Evolutionary conservation across 2,113 vertebrate genomes (phyloP).

Genomic region (Sapajus apella): DNA sequence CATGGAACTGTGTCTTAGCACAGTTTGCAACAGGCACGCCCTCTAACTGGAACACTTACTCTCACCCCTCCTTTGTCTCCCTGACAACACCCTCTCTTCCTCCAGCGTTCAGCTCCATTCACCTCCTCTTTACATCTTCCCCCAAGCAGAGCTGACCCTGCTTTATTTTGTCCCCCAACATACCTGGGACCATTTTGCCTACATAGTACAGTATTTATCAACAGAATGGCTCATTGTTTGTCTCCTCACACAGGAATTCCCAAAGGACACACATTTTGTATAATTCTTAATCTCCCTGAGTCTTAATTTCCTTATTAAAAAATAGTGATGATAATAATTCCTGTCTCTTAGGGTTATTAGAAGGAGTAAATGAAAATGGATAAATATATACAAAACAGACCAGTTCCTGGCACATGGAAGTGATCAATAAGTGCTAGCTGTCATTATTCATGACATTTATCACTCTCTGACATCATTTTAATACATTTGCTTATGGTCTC

Average conservation of each 20-base stretch:
- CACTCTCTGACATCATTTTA: neutral
- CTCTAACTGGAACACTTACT: neutral
- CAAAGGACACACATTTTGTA: neutral
- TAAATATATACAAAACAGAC: neutral
- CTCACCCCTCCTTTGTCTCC: neutral
- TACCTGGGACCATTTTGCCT: neutral
- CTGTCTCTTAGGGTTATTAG: neutral
- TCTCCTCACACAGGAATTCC: neutral
- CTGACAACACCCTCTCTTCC: neutral
- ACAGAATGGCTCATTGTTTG: neutral
- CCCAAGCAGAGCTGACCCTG: neutral
- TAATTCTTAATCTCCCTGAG: neutral
- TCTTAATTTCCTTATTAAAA: neutral
- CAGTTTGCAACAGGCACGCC: neutral
- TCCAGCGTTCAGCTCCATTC: neutral
- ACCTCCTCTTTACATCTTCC: neutral
- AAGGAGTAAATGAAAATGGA: neutral
- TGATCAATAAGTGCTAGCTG: neutral
- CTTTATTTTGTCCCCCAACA: neutral
- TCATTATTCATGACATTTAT: neutral
- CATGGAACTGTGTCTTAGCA: neutral
- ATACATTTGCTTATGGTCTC: neutral
- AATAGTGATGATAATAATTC: neutral
- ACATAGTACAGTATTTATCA: neutral
- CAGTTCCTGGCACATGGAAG: neutral